Evolutionary conservation across 1,140 invertebrate species (phyloP), one percentile per base, ranked within the genome.

Genomic region (Bombus sibiricus): DNA sequence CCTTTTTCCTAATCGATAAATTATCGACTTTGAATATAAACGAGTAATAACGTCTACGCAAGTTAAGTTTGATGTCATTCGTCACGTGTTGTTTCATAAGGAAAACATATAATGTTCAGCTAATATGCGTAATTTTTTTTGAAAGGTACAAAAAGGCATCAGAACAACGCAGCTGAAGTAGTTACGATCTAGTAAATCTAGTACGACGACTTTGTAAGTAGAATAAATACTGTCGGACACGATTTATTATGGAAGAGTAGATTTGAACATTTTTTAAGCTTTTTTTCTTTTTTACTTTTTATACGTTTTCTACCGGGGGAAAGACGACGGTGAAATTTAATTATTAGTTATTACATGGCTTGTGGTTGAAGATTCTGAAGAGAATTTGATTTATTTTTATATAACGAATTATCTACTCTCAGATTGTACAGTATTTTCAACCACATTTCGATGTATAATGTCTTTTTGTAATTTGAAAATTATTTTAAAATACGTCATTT

Each of bases 321-420:
- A 88, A n/a, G 78, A 88, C n/a, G n/a, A 88, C 53, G 74, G 43
- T 15, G 57, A 77, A 72, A 75, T 39, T 22, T 34, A 75, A 37
- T 71, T 69, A 75, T 80, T 92, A n/a, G 59, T 64, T 15, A 32
- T 32, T 62, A 62, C 4, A 59, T 3, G 25, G 57, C 25, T 25
- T 2, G 10, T 62, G 59, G 59, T n/a, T 62, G 59, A 62, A n/a
- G 4, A 12, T 62, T n/a, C 59, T 62, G 4, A 3, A 13, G 28
- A 13, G 59, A 62, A n/a, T 28, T 62, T 28, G 59, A 25, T 53
- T 53, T 22, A 53, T 53, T 53, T 53, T 22, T 53, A 53, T 53
- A 53, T 22, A 53, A 53, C 5, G 47, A 0, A 53, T 22, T 5
- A 22, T 0, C 47, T 53, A 18, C 47, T 53, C 47, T 53, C 47